Evolutionary conservation across 2,888 invertebrate species (phyloP).

Genomic region (Rhogogaster chlorosoma): DNA sequence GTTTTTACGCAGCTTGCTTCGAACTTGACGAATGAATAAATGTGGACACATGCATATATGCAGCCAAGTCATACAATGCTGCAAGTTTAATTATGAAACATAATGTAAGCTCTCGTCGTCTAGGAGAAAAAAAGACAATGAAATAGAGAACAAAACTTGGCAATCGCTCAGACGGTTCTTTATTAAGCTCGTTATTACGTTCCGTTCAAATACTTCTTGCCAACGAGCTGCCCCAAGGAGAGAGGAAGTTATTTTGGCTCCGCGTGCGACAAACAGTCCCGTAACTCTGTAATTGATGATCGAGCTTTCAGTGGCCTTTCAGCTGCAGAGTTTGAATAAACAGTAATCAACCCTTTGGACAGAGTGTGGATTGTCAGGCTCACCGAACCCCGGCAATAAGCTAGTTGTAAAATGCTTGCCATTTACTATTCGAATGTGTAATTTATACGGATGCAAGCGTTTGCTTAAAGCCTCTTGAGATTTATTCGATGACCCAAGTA

Average conservation of each 20-base stretch:
- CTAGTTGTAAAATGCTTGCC: background rate
- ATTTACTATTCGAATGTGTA: background rate
- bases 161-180: constrained; percentile 28
- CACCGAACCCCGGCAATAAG: background rate
- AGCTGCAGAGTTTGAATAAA: constrained; percentile 37
- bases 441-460: background rate
- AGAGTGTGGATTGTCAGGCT: constrained; percentile 18
- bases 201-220: constrained; percentile 31
- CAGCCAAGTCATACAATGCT: background rate
- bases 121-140: background rate
- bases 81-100: background rate
- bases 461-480: too few species aligned
- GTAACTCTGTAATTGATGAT: constrained; percentile 35
- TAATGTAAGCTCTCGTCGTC: too few species aligned
- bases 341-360: constrained; percentile 27
- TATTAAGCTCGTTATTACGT: constrained; percentile 44
- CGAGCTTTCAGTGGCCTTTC: constrained; percentile 4
- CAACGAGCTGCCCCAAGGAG: background rate
- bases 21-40: background rate
- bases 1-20: background rate
- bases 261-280: constrained; percentile 20
- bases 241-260: constrained; percentile 38
- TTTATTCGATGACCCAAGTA: background rate
- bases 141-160: constrained; percentile 19
- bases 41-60: background rate